Percentiles rank a stretch among this genome's conserved stretches.
These are phyloP conservation scores for Thermophis baileyi DNA, from an alignment of 2,113 vertebrate genomes.

Conservation along the genomic window DNA sequence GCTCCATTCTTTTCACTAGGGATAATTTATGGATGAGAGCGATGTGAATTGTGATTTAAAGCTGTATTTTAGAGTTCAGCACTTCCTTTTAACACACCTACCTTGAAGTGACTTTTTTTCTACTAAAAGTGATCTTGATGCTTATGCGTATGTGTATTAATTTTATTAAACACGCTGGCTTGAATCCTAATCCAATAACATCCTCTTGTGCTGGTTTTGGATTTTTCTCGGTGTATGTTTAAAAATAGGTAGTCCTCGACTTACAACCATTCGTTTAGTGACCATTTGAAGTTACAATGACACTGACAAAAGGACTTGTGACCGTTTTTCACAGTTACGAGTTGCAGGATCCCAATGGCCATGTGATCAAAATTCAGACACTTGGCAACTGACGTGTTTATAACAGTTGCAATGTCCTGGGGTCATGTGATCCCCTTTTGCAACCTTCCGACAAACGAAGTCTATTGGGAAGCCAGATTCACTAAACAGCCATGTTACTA, in stretches of 20 bases:
- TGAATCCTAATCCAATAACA: background rate
- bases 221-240: background rate
- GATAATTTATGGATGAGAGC: background rate
- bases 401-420: background rate
- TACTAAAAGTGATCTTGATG: background rate
- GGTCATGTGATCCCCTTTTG: background rate
- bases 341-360: background rate
- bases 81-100: background rate
- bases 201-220: background rate
- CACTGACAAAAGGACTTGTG: background rate
- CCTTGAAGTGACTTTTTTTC: background rate
- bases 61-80: background rate
- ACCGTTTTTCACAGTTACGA: background rate
- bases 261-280: background rate
- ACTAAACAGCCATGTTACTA: background rate
- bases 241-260: background rate
- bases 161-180: background rate
- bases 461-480: background rate
- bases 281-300: background rate
- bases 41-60: background rate
- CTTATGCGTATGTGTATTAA: background rate
- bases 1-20: background rate
- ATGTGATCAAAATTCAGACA: background rate
- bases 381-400: background rate
- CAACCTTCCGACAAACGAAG: background rate